Conservation (phyloP, 2,888 invertebrate species). For the Euclidia mi region DNA sequence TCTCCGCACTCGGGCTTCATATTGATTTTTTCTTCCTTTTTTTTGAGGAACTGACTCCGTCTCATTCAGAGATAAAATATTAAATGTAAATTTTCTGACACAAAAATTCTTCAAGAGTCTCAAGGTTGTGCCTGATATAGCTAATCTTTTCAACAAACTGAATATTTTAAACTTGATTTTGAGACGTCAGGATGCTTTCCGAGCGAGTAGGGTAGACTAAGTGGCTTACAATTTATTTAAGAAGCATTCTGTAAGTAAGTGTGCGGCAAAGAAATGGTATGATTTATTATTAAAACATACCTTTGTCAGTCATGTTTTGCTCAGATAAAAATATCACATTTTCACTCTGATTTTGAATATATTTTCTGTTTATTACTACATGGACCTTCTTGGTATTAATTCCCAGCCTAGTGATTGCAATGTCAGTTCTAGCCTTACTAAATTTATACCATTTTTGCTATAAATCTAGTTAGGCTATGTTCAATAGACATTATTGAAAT, state of each 20-base stretch:
- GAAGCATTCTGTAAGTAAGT: conserved; percentile 7
- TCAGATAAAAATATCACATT: no score
- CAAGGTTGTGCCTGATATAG: conserved; percentile 43
- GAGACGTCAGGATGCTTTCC: conserved; percentile 17
- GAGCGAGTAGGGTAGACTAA: conserved; percentile 16
- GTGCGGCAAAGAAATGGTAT: not conserved
- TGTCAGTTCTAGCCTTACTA: no score
- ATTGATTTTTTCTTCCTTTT: conserved; percentile 56
- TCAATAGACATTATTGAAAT: no score
- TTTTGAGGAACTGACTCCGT: conserved; percentile 43
- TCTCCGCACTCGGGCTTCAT: conserved; percentile 52
- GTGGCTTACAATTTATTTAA: conserved; percentile 27
- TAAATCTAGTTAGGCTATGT: no score
- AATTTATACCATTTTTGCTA: no score
- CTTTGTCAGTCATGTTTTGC: no score
- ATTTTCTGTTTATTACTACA: no score
- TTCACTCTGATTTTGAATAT: no score
- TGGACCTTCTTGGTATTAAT: no score
- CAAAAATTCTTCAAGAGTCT: conserved; percentile 46
- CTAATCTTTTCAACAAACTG: conserved; percentile 56
- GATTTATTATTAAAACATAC: no score
- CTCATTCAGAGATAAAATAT: conserved; percentile 71
- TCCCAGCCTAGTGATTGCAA: no score
- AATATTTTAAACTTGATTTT: conserved; percentile 52
- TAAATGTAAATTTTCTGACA: conserved; percentile 71